Evolutionary conservation across 2,113 vertebrate species (phyloP), one percentile per base, ranked within the genome.

Genomic region (Rattus rattus): DNA sequence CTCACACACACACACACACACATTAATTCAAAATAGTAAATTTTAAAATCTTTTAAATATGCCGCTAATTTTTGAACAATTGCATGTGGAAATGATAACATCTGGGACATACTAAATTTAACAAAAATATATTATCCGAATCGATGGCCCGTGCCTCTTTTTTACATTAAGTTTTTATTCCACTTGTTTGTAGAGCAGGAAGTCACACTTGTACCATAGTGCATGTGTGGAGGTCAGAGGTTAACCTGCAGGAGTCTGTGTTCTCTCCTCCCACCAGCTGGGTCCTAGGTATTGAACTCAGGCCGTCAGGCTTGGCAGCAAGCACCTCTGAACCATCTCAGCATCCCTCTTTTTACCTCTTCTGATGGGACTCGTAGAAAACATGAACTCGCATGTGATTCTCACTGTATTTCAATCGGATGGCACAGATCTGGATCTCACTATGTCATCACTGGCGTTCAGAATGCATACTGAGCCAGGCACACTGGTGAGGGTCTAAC

Each of bases 51-150:
- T 65, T 67, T 86, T 33, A 77, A 84, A 52, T 83, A 52, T 16
- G 52, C 6, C 72, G 77, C 59, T 88, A 76, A 70, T 95, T 92
- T 90, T 59, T 67, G 86, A 92, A 72, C 52, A 63, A 52, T 92
- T 80, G 70, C 47, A 65, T 43, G 20, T 84, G 4, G 67, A 89
- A 93, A 92, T 90, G 17, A 63, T 76, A 81, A 65, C 73, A 85
- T 39, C 75, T 61, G 80, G 22, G 30, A 63, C 87, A 69, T 79
- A 77, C 39, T 88, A n/a, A 14, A 43, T 79, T 92, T 67, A 81
- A 77, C 1, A 36, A 94, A 43, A 91, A 86, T 79, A n/a, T 30
- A 85, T 77, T 88, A 88, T 72, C 81, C 69, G 70, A 96, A 54
- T 39, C 43, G 49, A 92, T 24, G 69, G 92, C 47, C 77, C 1